Evolutionary conservation across 2,888 invertebrate genomes (phyloP).

Genomic region (Ennomos fuscantarius): DNA sequence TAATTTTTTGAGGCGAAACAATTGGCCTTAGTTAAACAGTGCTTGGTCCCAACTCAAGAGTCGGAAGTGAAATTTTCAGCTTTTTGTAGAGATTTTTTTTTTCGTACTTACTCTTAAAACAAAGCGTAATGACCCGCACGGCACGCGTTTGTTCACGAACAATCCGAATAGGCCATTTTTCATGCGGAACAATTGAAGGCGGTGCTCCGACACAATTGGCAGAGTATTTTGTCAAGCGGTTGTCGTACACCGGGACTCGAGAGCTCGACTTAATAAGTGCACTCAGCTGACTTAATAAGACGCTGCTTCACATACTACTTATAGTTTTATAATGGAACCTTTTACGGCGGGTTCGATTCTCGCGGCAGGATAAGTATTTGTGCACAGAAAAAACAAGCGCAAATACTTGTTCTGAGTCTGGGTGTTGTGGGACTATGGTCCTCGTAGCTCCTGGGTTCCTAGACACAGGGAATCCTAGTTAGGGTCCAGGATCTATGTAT

Average conservation of each 20-base stretch:
- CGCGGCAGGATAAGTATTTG: no score
- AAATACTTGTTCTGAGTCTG: no score
- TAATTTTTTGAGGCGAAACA: conserved; percentile 65
- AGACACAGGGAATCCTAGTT: no score
- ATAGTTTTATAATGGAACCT: conserved; percentile 21
- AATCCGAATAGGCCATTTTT: conserved; percentile 84
- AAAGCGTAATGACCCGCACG: conserved; percentile 84
- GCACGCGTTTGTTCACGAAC: conserved; percentile 83
- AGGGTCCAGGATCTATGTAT: no score
- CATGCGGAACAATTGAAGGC: conserved; percentile 84
- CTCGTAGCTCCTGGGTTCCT: no score
- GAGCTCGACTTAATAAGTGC: conserved; percentile 72
- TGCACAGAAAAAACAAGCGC: no score
- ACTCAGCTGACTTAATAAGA: no score
- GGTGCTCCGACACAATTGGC: conserved; percentile 81
- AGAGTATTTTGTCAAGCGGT: conserved; percentile 83
- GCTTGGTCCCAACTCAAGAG: conserved; percentile 69
- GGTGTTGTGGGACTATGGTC: no score
- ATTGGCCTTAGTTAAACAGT: conserved; percentile 70
- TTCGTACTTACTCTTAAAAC: conserved; percentile 80
- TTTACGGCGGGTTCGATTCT: no score
- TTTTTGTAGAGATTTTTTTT: conserved; percentile 77
- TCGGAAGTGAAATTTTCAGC: conserved; percentile 72
- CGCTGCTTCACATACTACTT: conserved; percentile 46
- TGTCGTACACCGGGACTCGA: conserved; percentile 69